phyloP scores from a whole-genome alignment of 2,888 invertebrate species.

The Himalopsyche kuldschensis region DNA sequence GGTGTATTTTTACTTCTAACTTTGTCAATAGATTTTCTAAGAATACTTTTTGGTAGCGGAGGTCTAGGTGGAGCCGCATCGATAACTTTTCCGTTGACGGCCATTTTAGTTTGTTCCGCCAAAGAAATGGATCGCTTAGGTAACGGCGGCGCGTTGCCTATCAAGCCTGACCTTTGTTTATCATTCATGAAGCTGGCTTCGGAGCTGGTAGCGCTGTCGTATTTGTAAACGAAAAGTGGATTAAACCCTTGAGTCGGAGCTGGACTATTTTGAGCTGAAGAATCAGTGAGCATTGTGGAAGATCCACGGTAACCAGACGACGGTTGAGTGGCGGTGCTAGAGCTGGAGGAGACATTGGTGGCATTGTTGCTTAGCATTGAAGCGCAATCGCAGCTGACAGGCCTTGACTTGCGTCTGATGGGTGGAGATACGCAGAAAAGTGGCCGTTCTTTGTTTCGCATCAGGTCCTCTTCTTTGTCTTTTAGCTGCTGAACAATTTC shows the following conservation, averaged over 20 bases:
- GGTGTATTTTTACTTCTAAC: slow-evolving; percentile 55
- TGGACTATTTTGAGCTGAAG: slow-evolving; percentile 71
- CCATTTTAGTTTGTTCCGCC: slow-evolving; percentile 56
- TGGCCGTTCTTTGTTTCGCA: slow-evolving; percentile 44
- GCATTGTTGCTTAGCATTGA: slow-evolving; percentile 58
- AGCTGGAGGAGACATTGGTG: slow-evolving; percentile 65
- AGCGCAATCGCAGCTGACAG: slow-evolving; percentile 63
- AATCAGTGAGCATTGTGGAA: slow-evolving; percentile 78
- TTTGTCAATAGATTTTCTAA: slow-evolving; percentile 66
- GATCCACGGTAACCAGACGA: slow-evolving; percentile 87
- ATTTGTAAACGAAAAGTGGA: slow-evolving; percentile 80
- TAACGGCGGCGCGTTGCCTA: slow-evolving; percentile 58
- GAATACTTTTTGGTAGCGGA: slow-evolving; percentile 72
- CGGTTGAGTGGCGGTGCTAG: slow-evolving; percentile 76
- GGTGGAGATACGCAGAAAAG: slow-evolving; percentile 61
- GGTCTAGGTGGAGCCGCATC: slow-evolving; percentile 69
- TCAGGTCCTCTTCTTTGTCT: slow-evolving; percentile 52
- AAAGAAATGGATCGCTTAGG: slow-evolving; percentile 71
- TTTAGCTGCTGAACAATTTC: slow-evolving; percentile 71
- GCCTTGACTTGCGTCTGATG: slow-evolving; percentile 57
- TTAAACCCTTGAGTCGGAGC: slow-evolving; percentile 64
- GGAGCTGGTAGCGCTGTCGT: slow-evolving; percentile 74
- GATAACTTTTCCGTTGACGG: slow-evolving; percentile 49
- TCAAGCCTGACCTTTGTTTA: slow-evolving; percentile 50
- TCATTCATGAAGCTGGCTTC: slow-evolving; percentile 70